Base-by-base conservation (phyloP, 2,113 vertebrate genomes). In the Corythornis madagascariensis region DNA sequence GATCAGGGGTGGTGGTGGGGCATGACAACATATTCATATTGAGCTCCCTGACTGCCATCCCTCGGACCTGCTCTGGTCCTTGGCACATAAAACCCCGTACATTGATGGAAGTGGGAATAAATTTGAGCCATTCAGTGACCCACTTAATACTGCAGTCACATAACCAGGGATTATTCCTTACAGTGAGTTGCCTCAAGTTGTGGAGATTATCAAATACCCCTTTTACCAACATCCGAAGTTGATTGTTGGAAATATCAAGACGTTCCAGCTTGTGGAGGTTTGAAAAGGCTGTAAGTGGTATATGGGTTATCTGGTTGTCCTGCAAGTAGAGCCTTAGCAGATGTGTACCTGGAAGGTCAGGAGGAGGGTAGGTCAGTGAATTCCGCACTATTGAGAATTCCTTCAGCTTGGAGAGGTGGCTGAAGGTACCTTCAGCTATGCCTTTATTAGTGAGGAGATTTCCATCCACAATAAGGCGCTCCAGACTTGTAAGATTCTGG, bases 121-220 rank as follows among this genome's bases (percentile, higher is more conserved):
- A 98, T 92, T 99, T 99, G 78, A 99, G 98, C 99, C 99, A 99
- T 80, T 99, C 98, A 9, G 99, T 99, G 95, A 99, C 99, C 99
- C 99, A 99, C 25, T 99, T 99, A n/a, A 99, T 98, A 53, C 97
- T 94, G 94, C 99, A 99, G 97, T 99, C 98, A 73, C 99, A 99
- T 59, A 98, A 97, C 99, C 99, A 99, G 13, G 98, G 98, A 96
- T 99, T 99, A 96, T 98, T 99, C 61, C 99, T 97, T 76, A 98
- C 98, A 26, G 98, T 98, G 94, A 99, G 98, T 78, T 99, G 98
- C 95, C 97, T 98, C 57, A 99, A 97, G 95, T 97, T 99, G 38
- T 97, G 97, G 89, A 99, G 98, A 53, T 98, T 98, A 79, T 99
- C 98, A 43, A 99, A 99, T 76, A 99, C 99, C 17, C 99, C 99